Percentiles rank a stretch among this genome's conserved stretches.
Evolutionary conservation across 2,113 vertebrate genomes (phyloP).

Genomic region (Galbula dea): DNA sequence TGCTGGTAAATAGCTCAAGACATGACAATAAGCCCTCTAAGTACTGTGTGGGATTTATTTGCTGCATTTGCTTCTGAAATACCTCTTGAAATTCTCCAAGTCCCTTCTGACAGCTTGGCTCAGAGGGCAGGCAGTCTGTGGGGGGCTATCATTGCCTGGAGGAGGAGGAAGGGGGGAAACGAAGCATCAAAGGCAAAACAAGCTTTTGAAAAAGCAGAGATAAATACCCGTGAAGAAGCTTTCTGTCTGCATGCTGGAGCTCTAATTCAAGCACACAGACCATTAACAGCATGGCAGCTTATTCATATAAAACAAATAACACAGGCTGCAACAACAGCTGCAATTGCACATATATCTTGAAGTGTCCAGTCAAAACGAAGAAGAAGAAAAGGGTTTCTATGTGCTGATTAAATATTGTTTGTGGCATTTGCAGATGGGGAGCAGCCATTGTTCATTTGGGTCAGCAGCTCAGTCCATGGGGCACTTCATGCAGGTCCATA

Average conservation of each 20-base stretch:
- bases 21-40: background rate
- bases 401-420: background rate
- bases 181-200: background rate
- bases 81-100: background rate
- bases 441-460: background rate
- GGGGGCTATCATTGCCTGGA: background rate
- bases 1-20: background rate
- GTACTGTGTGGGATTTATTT: background rate
- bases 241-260: background rate
- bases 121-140: background rate
- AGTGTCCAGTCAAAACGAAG: background rate
- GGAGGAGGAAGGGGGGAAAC: background rate
- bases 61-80: slow-evolving; percentile 11
- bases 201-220: background rate
- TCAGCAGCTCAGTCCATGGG: background rate
- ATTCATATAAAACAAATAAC: background rate
- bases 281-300: background rate
- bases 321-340: background rate
- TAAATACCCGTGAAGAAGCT: background rate
- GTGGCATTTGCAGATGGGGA: background rate
- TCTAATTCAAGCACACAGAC: background rate
- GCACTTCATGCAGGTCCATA: accelerated
- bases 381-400: background rate
- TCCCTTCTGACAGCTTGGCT: background rate
- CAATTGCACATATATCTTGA: background rate